Conservation (phyloP, 1,140 invertebrate genomes). For the Cecropterus lyciades region DNA sequence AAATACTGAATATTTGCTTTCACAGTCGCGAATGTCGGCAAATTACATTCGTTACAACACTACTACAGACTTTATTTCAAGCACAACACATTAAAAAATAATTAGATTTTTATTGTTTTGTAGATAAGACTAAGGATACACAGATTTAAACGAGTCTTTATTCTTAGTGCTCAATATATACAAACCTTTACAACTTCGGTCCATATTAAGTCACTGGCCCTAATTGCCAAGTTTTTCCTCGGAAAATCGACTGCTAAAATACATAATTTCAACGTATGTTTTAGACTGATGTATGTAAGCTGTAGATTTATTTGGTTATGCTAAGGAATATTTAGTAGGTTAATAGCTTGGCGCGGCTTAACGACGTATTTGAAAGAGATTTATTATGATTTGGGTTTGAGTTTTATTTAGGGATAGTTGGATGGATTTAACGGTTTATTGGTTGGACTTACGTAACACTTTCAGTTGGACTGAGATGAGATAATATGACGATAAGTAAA, state of each 20-base stretch:
- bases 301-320: constrained; percentile 34
- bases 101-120: no score
- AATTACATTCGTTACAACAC: no score
- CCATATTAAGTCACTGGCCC: constrained; percentile 28
- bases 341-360: constrained; percentile 25
- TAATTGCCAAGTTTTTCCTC: constrained; percentile 32
- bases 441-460: neutral
- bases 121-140: no score
- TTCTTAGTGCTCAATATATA: no score
- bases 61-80: no score
- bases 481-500: no score
- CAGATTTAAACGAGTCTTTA: no score
- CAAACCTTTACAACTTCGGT: neutral
- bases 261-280: constrained; percentile 21
- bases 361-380: constrained; percentile 32
- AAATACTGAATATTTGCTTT: no score
- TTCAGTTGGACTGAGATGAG: no score
- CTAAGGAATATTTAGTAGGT: constrained; percentile 30
- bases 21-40: no score
- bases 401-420: constrained; percentile 3
- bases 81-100: no score
- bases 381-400: constrained; percentile 31
- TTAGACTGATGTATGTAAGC: constrained; percentile 5
- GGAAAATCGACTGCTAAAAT: constrained; percentile 27
- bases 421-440: no score